Evolutionary conservation across 1,140 invertebrate species (phyloP).

Genomic region (Melipona quadrifasciata): DNA sequence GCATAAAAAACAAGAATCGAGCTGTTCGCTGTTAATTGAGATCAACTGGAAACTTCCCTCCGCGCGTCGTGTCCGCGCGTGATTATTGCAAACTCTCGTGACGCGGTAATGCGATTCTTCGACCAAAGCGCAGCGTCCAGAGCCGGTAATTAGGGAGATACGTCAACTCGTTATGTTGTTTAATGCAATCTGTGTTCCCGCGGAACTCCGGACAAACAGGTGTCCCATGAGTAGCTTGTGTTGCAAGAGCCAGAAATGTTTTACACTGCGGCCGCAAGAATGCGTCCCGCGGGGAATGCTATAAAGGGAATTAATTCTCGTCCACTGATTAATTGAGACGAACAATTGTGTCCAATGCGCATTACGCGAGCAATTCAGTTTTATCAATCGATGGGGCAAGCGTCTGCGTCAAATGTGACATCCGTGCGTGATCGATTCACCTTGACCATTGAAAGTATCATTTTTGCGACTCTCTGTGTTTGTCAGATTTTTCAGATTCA

Average conservation of each 20-base stretch:
- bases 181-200: conserved; percentile 60
- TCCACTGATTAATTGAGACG: conserved; percentile 58
- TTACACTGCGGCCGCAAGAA: conserved; percentile 43
- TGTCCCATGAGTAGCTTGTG: conserved; percentile 14
- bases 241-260: conserved; percentile 43
- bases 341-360: conserved; percentile 57
- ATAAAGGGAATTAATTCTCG: conserved; percentile 63
- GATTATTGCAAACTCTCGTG: conserved; percentile 32
- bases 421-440: conserved; percentile 23
- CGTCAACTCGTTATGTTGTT: conserved; percentile 61
- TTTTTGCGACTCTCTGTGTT: background rate
- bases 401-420: background rate
- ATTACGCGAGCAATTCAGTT: conserved; percentile 22
- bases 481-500: background rate
- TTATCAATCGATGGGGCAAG: conserved; percentile 51
- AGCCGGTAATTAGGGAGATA: conserved; percentile 60
- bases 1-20: background rate
- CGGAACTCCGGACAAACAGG: conserved; percentile 54
- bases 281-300: conserved; percentile 52
- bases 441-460: background rate
- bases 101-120: conserved; percentile 28
- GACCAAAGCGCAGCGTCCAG: conserved; percentile 41
- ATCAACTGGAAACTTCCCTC: background rate
- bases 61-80: background rate
- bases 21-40: background rate